A percentile compares a stretch with the other conserved stretches of the same genome.
These are phyloP conservation scores for Dicyrtoma fusca DNA, from an alignment of 2,888 invertebrate species.

Conservation along the genomic window DNA sequence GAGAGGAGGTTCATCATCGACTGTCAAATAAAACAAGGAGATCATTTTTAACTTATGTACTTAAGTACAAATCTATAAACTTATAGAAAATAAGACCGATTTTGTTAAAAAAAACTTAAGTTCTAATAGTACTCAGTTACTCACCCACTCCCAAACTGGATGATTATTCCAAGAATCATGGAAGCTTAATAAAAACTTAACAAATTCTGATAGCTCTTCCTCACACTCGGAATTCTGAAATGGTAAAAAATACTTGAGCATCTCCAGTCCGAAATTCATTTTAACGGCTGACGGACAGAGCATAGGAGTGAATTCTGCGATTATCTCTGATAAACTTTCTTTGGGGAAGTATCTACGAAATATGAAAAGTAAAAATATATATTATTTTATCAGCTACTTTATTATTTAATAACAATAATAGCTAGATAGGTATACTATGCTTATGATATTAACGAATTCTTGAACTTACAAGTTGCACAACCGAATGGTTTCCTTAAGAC, in stretches of 20 bases:
- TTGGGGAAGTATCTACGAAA: constrained; percentile 70
- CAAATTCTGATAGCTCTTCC: constrained; percentile 68
- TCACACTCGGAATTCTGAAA: constrained; percentile 65
- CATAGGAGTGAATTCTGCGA: constrained; percentile 78
- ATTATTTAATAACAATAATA: constrained; percentile 3
- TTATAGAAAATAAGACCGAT: too few relatives aligned
- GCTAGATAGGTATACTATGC: too few relatives aligned
- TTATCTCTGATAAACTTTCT: constrained; percentile 79
- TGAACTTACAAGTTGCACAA: constrained; percentile 50
- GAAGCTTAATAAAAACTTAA: constrained; percentile 74
- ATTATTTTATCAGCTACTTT: neutral
- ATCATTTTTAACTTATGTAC: neutral
- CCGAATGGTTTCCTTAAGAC: constrained; percentile 52
- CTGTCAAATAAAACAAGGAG: constrained; percentile 62
- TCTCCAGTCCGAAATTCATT: constrained; percentile 63
- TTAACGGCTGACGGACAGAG: constrained; percentile 73
- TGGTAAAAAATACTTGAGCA: constrained; percentile 77
- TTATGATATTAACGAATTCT: too few relatives aligned
- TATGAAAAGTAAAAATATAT: neutral
- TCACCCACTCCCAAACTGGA: constrained; percentile 70
- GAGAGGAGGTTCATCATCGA: constrained; percentile 75
- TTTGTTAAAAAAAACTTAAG: neutral
- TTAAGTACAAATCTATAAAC: neutral
- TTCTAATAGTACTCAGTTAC: too few relatives aligned
- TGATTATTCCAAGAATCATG: constrained; percentile 79